A percentile compares a stretch with the other conserved stretches of the same genome.
phyloP scores from a whole-genome alignment of 2,113 vertebrate genomes.

The Romanogobio albipinnatus region DNA sequence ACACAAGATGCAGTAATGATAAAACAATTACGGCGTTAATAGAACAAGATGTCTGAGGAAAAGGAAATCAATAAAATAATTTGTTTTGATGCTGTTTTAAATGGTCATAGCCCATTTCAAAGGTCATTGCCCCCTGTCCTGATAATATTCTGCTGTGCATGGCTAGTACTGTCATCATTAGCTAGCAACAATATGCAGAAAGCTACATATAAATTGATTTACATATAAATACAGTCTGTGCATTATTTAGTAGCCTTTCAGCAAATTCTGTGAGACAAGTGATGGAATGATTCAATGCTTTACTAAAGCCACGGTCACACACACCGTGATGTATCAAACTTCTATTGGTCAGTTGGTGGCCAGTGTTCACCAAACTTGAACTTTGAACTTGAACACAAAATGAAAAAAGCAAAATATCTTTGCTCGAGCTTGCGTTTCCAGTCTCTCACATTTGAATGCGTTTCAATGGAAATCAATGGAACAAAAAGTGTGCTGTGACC shows the following conservation, averaged over 20 bases:
- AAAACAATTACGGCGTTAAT: slow-evolving; percentile 75
- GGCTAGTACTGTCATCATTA: slow-evolving; percentile 4
- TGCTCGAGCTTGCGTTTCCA: neutral
- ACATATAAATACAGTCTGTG: neutral
- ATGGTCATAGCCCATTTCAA: slow-evolving; percentile 11
- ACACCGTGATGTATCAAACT: neutral
- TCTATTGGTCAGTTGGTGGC: neutral
- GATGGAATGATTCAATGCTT: neutral
- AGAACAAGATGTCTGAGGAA: slow-evolving; percentile 65
- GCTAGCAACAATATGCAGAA: neutral
- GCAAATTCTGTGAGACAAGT: neutral
- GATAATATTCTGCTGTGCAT: slow-evolving; percentile 14
- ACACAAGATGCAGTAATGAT: slow-evolving; percentile 69
- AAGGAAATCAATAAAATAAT: slow-evolving; percentile 26
- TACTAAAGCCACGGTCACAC: too few species aligned
- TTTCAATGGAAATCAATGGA: neutral
- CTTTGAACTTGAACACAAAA: neutral
- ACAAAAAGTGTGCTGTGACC: neutral
- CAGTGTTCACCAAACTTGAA: neutral
- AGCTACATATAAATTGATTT: neutral
- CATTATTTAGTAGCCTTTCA: neutral
- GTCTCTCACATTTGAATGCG: neutral
- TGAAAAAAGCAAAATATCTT: neutral
- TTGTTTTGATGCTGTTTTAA: slow-evolving; percentile 36
- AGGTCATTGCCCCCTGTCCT: slow-evolving; percentile 27